Percentiles rank a stretch among this genome's conserved stretches.
phyloP scores from a whole-genome alignment of 2,888 invertebrate genomes.

The Dascillus cervinus region DNA sequence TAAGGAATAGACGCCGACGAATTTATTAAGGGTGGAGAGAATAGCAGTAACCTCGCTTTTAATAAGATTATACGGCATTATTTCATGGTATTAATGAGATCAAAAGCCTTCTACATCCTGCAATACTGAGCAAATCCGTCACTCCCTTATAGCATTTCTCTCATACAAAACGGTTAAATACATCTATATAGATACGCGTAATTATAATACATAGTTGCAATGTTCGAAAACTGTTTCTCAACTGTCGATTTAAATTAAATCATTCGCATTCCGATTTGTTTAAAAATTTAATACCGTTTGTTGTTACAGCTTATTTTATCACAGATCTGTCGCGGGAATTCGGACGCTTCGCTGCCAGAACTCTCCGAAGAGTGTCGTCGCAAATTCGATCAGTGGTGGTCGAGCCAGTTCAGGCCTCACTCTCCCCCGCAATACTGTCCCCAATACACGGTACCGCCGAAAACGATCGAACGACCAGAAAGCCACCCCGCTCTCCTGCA shows the following conservation, averaged over 20 bases:
- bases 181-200: no score
- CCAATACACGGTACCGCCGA: conserved; percentile 45
- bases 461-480: conserved; percentile 38
- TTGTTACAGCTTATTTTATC: conserved; percentile 65
- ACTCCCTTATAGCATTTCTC: no score
- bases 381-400: conserved; percentile 91
- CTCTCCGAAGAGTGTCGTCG: conserved; percentile 76
- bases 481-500: conserved; percentile 71
- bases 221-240: no score
- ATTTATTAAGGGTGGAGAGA: conserved; percentile 45
- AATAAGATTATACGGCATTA: conserved; percentile 71
- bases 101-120: conserved; percentile 62
- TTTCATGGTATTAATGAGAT: conserved; percentile 70
- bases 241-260: no score
- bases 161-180: no score
- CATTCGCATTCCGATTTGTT: no score
- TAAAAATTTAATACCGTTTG: conserved; percentile 11
- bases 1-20: conserved; percentile 43
- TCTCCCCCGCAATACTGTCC: conserved; percentile 40
- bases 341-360: conserved; percentile 61
- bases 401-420: conserved; percentile 61
- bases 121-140: conserved; percentile 39
- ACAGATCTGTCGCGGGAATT: conserved; percentile 73
- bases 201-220: no score
- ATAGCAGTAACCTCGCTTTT: conserved; percentile 62